Evolutionary conservation across 2,113 vertebrate genomes (phyloP), one percentile per base, ranked within the genome.

Genomic region (Capreolus pygargus): DNA sequence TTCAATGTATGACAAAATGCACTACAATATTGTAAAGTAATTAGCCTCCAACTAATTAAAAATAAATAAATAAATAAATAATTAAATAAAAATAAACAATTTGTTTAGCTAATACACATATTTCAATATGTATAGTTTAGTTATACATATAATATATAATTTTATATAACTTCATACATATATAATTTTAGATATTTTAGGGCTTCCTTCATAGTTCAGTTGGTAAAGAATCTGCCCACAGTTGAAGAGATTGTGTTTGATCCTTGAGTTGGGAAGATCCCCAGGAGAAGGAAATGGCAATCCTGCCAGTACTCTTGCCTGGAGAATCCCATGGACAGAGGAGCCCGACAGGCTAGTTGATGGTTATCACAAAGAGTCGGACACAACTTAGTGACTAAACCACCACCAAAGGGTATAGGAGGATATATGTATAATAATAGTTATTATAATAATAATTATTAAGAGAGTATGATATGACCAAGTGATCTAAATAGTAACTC

Each of bases 331-430:
- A 67, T 21, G 8, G 16, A 67, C 64, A 36, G 33, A 67, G 64
- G 17, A 67, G 33, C 9, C 64, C 0, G 8, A 36, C 7, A 21
- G 8, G 64, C 8, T 67, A 36, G 64, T 11, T 0, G 0, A 21
- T 21, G n/a, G n/a, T 36, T 36, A 17, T 67, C 8, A 2, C 64
- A 67, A 67, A 67, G 64, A 36, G 33, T 67, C 33, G 19, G 17
- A 67, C 33, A 67, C 8, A 17, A 36, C 17, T 67, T 36, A 67
- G 33, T 1, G 0, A 67, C 8, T 67, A 21, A 17, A 67, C 64
- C 64, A 36, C 33, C 7, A 67, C 16, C n/a, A 67, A 36, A 19
- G 85, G 25, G 15, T 58, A 47, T 23, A 61, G 39, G 57, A 86
- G n/a, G 19, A 84, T 57, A 33, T 39, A 52, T 19, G 15, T 54